Evolutionary conservation across 2,888 invertebrate genomes (phyloP).

Genomic region (Polietes domitor): DNA sequence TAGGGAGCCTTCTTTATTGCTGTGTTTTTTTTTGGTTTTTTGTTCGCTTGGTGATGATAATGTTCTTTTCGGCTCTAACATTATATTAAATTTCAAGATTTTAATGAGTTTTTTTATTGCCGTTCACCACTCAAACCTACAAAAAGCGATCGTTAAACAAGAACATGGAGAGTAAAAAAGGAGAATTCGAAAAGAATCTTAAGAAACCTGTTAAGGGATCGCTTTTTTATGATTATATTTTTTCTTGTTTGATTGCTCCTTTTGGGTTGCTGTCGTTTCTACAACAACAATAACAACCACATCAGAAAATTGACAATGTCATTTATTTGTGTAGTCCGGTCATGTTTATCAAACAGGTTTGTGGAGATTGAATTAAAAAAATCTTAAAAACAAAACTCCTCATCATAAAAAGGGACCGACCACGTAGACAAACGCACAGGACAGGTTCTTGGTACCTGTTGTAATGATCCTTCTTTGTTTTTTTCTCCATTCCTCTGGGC

Average conservation of each 20-base stretch:
- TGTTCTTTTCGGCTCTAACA: conserved; percentile 19
- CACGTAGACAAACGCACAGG: neutral
- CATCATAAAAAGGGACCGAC: neutral
- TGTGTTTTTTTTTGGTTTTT: neutral
- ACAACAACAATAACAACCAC: neutral
- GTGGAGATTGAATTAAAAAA: neutral
- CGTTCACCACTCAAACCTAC: neutral
- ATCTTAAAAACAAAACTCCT: neutral
- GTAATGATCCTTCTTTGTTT: conserved; percentile 19
- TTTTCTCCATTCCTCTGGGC: neutral
- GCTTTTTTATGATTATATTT: neutral
- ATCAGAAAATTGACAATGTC: conserved; percentile 3
- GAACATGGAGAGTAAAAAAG: neutral
- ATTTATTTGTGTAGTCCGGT: conserved; percentile 15
- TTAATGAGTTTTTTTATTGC: conserved; percentile 22
- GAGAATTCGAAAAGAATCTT: neutral
- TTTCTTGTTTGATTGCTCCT: conserved; percentile 31
- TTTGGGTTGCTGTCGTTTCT: neutral
- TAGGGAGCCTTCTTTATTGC: neutral
- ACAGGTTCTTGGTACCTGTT: conserved; percentile 35
- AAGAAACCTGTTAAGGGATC: conserved; percentile 29
- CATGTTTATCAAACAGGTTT: conserved; percentile 26
- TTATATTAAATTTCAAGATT: conserved; percentile 55
- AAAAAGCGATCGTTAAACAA: conserved; percentile 21
- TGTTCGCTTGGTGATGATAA: neutral